These are phyloP conservation scores for Agonopterix subpropinquella DNA, from an alignment of 2,888 invertebrate genomes.

Conservation along the genomic window DNA sequence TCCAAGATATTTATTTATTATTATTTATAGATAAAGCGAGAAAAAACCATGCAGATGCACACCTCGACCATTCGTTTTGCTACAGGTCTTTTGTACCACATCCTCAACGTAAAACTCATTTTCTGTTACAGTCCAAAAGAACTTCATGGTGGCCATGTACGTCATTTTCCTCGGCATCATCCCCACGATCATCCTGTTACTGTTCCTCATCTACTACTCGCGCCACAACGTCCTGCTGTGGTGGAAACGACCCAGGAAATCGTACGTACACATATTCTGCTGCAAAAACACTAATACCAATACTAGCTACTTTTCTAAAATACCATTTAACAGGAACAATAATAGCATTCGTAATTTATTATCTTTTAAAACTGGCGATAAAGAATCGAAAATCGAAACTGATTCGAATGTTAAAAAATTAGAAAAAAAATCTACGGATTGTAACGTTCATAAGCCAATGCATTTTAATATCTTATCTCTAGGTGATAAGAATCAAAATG, in stretches of 20 bases:
- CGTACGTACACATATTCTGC: slow-evolving; percentile 56
- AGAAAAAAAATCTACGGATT: slow-evolving; percentile 6
- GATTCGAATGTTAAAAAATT: neutral
- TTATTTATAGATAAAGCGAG: too few species aligned
- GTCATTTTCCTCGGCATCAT: slow-evolving; percentile 92
- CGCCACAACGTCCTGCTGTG: slow-evolving; percentile 77
- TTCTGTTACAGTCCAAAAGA: slow-evolving; percentile 79
- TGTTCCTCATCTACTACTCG: slow-evolving; percentile 85
- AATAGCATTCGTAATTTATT: neutral
- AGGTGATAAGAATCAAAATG: slow-evolving; percentile 12
- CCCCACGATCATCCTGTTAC: slow-evolving; percentile 80
- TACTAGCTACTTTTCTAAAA: neutral
- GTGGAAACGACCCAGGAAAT: slow-evolving; percentile 70
- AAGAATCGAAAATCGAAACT: neutral
- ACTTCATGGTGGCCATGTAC: slow-evolving; percentile 88
- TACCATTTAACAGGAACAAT: neutral
- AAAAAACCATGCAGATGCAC: too few species aligned
- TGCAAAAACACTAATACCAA: neutral
- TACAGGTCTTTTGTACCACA: too few species aligned
- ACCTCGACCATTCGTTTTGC: too few species aligned
- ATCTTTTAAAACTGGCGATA: neutral
- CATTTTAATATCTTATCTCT: slow-evolving; percentile 15
- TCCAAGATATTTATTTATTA: too few species aligned
- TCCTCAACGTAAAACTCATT: too few species aligned
- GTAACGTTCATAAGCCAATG: slow-evolving; percentile 7